Evolutionary conservation across 2,797 vertebrate genomes (phyloP).

Genomic region (Agapornis canus): DNA sequence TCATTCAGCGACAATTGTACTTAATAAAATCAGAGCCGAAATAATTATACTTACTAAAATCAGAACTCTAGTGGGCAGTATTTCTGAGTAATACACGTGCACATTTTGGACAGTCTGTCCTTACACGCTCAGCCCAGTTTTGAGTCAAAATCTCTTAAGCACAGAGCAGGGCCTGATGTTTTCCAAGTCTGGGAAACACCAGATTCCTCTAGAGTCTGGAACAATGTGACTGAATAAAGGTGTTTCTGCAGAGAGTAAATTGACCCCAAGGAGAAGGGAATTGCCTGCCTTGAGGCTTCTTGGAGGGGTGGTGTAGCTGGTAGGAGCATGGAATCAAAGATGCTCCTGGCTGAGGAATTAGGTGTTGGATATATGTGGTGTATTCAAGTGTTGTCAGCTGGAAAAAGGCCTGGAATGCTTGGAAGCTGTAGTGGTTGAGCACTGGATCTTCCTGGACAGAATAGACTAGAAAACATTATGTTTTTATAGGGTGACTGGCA

Average conservation of each 20-base stretch:
- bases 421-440: background rate
- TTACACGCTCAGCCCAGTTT: background rate
- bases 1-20: background rate
- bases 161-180: background rate
- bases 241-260: background rate
- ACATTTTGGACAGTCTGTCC: background rate
- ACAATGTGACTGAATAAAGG: fast-evolving
- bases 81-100: background rate
- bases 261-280: background rate
- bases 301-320: background rate
- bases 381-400: background rate
- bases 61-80: slow-evolving; percentile 11
- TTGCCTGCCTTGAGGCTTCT: background rate
- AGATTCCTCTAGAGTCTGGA: background rate
- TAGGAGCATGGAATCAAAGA: background rate
- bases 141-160: background rate
- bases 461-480: background rate
- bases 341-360: background rate
- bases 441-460: background rate
- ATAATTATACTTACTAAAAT: slow-evolving; percentile 16
- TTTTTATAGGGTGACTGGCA: background rate
- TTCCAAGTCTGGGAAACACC: background rate
- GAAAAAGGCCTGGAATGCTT: background rate
- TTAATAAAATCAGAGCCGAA: slow-evolving; percentile 16
- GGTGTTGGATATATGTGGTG: background rate